Percentiles rank a stretch among this genome's conserved stretches.
Conservation (phyloP, 2,113 vertebrate genomes). For the Origma solitaria region DNA sequence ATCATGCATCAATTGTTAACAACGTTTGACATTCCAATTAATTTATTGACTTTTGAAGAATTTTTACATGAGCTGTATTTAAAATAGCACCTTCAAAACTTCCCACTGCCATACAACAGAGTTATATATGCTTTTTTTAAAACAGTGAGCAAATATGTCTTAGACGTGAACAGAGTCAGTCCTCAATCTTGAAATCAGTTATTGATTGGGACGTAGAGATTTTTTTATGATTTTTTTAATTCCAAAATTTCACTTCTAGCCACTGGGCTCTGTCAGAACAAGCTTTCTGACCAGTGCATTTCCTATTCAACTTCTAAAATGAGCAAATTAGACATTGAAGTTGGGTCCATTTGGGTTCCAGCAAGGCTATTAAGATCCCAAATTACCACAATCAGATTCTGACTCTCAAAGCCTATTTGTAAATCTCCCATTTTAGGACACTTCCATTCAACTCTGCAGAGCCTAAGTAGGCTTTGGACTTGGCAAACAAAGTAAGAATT, state of each 20-base stretch:
- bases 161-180: background rate
- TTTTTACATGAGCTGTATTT: background rate
- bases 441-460: background rate
- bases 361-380: background rate
- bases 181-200: background rate
- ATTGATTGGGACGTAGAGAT: rapidly evolving
- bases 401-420: background rate
- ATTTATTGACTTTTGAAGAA: background rate
- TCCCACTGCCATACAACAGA: background rate
- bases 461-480: background rate
- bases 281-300: background rate
- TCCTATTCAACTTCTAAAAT: background rate
- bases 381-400: background rate
- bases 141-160: background rate
- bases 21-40: background rate
- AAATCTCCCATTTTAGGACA: background rate
- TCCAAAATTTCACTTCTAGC: background rate
- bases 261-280: background rate
- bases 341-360: background rate
- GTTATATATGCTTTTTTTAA: background rate
- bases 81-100: background rate
- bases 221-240: no score
- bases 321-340: background rate
- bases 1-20: background rate
- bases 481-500: background rate